Percentiles rank a stretch among this genome's conserved stretches.
Conservation (phyloP, 2,113 vertebrate genomes). For the Brachionichthys hirsutus region DNA sequence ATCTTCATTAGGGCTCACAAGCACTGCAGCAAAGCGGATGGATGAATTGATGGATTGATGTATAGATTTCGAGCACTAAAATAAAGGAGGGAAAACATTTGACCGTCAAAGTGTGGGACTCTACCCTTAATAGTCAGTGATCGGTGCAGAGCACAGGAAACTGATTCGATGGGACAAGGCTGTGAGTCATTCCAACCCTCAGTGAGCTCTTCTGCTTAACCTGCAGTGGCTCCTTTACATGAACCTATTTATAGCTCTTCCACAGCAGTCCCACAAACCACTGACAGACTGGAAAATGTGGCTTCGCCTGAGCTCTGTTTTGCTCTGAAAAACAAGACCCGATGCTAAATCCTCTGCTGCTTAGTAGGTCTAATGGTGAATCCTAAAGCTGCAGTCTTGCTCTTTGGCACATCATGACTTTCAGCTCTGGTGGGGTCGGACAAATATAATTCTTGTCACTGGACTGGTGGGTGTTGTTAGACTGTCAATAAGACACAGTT, state of each 20-base stretch:
- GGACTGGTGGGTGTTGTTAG: constrained; percentile 12
- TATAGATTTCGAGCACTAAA: background rate
- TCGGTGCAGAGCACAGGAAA: constrained; percentile 64
- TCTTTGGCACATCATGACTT: constrained; percentile 17
- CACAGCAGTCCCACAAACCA: constrained; percentile 32
- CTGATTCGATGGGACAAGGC: constrained; percentile 65
- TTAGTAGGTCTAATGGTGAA: constrained; percentile 37
- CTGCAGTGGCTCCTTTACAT: constrained; percentile 51
- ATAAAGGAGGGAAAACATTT: background rate
- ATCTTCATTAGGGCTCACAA: constrained; percentile 9
- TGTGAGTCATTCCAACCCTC: constrained; percentile 54
- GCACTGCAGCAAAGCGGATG: background rate
- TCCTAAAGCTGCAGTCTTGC: constrained; percentile 24
- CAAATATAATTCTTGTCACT: constrained; percentile 34
- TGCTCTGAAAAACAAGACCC: constrained; percentile 28
- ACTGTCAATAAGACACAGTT: constrained; percentile 26
- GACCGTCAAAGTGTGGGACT: background rate
- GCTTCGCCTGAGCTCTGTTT: constrained; percentile 35
- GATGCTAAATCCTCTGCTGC: constrained; percentile 18
- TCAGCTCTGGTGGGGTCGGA: constrained; percentile 13
- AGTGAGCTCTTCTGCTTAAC: constrained; percentile 54
- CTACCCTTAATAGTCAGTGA: constrained; percentile 9
- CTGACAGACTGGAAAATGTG: constrained; percentile 35
- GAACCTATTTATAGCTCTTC: constrained; percentile 69
- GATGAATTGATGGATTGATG: too few species aligned